These are phyloP conservation scores for Patagioenas fasciata DNA, from an alignment of 2,113 vertebrate genomes.

Conservation along the genomic window DNA sequence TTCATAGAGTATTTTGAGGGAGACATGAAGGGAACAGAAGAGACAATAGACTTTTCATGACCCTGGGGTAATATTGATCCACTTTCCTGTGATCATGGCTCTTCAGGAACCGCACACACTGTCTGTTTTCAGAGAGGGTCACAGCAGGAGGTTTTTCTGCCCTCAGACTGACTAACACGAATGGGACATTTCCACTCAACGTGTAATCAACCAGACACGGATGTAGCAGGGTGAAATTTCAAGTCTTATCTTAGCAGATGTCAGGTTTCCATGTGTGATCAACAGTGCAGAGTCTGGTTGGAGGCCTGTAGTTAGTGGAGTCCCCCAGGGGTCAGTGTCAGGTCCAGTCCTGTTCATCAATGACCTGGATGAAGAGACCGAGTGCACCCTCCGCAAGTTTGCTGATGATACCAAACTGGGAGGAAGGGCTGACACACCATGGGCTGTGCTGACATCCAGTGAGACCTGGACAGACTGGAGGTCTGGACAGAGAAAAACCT, in stretches of 20 bases:
- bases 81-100: neutral
- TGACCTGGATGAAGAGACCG: no score
- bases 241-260: neutral
- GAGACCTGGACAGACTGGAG: no score
- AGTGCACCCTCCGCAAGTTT: no score
- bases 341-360: no score
- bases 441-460: no score
- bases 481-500: no score
- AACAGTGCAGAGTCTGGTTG: no score
- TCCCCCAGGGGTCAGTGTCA: no score
- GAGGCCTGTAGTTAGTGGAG: no score
- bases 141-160: neutral
- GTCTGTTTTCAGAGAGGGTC: fast-evolving
- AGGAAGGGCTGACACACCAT: no score
- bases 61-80: neutral
- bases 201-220: neutral
- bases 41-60: neutral
- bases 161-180: neutral
- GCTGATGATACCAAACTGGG: no score
- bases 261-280: no score
- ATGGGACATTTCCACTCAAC: neutral
- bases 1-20: neutral
- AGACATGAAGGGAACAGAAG: neutral
- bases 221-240: neutral
- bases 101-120: fast-evolving